Evolutionary conservation across 1,140 invertebrate genomes (phyloP), one percentile per base, ranked within the genome.

Genomic region (Helicoverpa armigera): DNA sequence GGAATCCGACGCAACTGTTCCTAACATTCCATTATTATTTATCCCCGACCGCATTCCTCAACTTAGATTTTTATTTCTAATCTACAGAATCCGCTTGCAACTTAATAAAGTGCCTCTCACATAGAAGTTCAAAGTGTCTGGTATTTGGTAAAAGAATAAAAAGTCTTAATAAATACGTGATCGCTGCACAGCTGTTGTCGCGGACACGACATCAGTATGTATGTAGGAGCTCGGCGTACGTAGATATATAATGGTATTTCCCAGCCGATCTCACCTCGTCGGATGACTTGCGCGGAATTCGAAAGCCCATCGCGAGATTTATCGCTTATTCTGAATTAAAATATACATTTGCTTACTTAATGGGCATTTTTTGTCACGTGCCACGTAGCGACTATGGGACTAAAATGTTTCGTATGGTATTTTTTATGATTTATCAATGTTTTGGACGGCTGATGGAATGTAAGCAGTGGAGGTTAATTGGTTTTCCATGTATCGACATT

Each of bases 291-390:
- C 89, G 90, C 89, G 93, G 93, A 94, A 94, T 94, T 94, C 90
- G 93, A 94, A 94, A 94, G 93, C 93, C 91, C 93, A 93, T 93
- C 88, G 89, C 88, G 90, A 93, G 93, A 94, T 94, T 94, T 93
- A 94, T 94, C 87, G 93, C 88, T 92, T 91, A 93, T 93, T 93
- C 91, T 93, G 90, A 90, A 91, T 94, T 93, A 93, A 93, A 93
- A 93, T 92, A 92, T 93, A 93, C 90, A 94, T 92, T 93, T 91
- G 89, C 88, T 90, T 94, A 89, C 88, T 87, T 92, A 93, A 94
- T 94, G 90, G 88, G 87, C 88, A 51, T 93, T 94, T 92, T 94
- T 94, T 92, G 92, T 93, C 91, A 87, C 89, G 91, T 93, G 89
- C 89, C 88, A 90, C 83, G 89, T 89, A 90, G 86, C 87, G 81